phyloP scores from a whole-genome alignment of 2,888 invertebrate species.

The Lochmaea crataegi region DNA sequence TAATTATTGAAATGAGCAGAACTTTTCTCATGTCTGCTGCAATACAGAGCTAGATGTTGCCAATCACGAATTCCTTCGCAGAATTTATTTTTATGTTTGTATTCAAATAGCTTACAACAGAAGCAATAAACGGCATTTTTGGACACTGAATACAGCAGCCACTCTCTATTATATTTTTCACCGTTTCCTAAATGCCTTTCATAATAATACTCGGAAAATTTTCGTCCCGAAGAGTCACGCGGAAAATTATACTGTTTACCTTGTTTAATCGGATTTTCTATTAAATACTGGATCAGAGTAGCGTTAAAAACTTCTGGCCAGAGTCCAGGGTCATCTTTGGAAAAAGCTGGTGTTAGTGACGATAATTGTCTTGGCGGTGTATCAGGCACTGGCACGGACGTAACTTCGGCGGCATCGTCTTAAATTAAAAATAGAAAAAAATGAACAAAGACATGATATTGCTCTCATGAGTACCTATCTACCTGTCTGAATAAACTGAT shows the following conservation, averaged over 20 bases:
- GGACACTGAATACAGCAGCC: conserved; percentile 19
- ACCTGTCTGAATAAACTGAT: conserved; percentile 28
- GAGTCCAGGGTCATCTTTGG: conserved; percentile 45
- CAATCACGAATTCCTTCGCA: conserved; percentile 12
- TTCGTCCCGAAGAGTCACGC: conserved; percentile 38
- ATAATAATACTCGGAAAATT: conserved; percentile 28
- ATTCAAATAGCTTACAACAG: conserved; percentile 3
- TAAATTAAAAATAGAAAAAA: conserved; percentile 36
- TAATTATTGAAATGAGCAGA: conserved; percentile 10
- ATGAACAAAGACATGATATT: conserved; percentile 29
- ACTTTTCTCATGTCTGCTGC: conserved; percentile 19
- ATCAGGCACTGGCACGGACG: conserved; percentile 35
- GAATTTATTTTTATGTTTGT: conserved; percentile 5
- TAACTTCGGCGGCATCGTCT: conserved; percentile 37
- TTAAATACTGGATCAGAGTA: conserved; percentile 43
- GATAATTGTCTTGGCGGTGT: conserved; percentile 38
- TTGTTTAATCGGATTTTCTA: conserved; percentile 44
- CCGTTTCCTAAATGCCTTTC: conserved; percentile 5
- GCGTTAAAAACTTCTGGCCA: conserved; percentile 45
- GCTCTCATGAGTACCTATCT: conserved; percentile 16
- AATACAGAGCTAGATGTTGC: conserved; percentile 18
- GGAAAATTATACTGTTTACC: conserved; percentile 44
- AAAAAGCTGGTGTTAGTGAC: conserved; percentile 43
- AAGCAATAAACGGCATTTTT: conserved; percentile 19
- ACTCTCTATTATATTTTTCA: conserved; percentile 17